Base-by-base conservation (phyloP, 53 echinoderm and acorn worm genomes). In the Patiria pectinifera region DNA sequence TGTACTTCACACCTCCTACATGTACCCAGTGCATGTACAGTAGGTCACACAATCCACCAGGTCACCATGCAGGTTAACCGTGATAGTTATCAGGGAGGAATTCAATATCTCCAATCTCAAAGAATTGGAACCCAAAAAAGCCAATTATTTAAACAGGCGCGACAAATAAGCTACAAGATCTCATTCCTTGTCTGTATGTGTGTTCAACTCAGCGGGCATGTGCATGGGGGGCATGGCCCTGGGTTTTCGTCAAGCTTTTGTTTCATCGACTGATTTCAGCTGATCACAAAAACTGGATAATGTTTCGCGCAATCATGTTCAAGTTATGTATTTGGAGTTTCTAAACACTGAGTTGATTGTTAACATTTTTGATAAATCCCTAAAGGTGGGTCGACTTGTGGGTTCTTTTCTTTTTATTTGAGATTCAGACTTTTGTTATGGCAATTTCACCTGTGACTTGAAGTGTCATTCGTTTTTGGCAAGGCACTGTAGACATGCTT, bases 201-300 rank as follows among this genome's bases (percentile, higher is more conserved):
- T 74, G 24, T 10, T 74, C 74, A 9, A 16, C 74, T 4, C 24
- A 3, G 74, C 74, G 19, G 74, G 74, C 4, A 70, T 35, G 70
- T 74, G 74, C 74, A 74, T 21, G 24, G 74, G 74, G 74, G 23
- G 22, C 4, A 74, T 23, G 24, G 74, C 79, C 79, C 46, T 44
- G 19, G 79, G 79, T 45, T 45, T 46, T 78, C 4, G 21, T 2
- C 9, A 59, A 13, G 15, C 59, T 58, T 22, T 58, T 59, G 24
- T 82, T 82, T 82, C 82, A 82, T 21, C 58, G 23, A 82, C 59
- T 53, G 82, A 82, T 82, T 82, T 59, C 23, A n/a, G 82, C 14
- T 59, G 82, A 82, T 82, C 18, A n/a, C 48, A 5, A 53, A 46
- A 21, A 59, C 6, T 59, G 82, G 58, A 82, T 82, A 59, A 59